Conservation (phyloP, 2,113 vertebrate species). For the Potamarius usumacintae region DNA sequence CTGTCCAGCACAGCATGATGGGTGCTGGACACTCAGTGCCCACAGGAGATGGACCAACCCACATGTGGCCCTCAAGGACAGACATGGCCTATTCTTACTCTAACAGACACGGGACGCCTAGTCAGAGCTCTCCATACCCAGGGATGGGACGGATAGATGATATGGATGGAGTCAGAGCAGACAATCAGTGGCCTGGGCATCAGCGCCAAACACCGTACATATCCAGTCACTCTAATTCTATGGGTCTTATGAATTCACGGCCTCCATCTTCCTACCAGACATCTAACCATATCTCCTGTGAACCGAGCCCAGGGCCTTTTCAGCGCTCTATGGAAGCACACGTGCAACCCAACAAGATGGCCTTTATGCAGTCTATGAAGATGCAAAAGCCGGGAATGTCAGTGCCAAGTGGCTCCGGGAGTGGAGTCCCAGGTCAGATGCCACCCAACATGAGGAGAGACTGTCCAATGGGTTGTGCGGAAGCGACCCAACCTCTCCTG, state of each 20-base stretch:
- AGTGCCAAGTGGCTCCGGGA: constrained; percentile 80
- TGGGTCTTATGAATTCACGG: constrained; percentile 84
- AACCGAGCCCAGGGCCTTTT: constrained; percentile 91
- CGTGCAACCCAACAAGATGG: constrained; percentile 92
- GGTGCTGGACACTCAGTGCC: constrained; percentile 78
- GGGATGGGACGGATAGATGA: constrained; percentile 88
- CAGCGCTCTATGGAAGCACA: constrained; percentile 90
- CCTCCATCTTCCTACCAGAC: constrained; percentile 86
- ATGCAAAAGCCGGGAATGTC: constrained; percentile 86
- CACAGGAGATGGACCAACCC: constrained; percentile 79
- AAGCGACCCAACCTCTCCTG: constrained; percentile 86
- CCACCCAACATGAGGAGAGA: constrained; percentile 85
- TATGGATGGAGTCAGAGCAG: constrained; percentile 85
- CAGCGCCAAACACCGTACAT: constrained; percentile 81
- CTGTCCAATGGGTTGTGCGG: constrained; percentile 91
- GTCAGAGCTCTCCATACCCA: constrained; percentile 81
- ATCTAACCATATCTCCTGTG: constrained; percentile 87
- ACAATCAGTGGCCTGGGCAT: constrained; percentile 81
- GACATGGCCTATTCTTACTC: constrained; percentile 92
- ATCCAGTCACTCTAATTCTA: constrained; percentile 75
- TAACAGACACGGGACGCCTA: constrained; percentile 82
- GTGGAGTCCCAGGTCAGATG: constrained; percentile 77
- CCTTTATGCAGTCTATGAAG: constrained; percentile 92
- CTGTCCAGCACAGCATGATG: constrained; percentile 84
- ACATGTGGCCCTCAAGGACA: constrained; percentile 92